These are phyloP conservation scores for Petrolisthes cinctipes DNA, from an alignment of 2,888 invertebrate genomes.

Conservation along the genomic window DNA sequence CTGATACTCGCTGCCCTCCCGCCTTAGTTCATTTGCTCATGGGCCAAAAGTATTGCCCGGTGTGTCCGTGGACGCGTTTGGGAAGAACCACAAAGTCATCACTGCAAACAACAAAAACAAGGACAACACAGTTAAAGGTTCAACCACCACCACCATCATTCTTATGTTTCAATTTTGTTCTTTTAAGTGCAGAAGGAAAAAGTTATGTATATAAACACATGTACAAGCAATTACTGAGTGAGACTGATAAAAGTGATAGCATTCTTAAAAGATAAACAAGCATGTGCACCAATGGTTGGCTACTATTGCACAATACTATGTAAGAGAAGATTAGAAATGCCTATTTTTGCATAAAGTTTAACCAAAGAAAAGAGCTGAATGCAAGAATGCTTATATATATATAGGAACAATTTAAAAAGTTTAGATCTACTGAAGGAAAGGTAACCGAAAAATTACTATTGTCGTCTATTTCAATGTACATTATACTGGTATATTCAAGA, in stretches of 20 bases:
- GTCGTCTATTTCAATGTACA: too few relatives aligned
- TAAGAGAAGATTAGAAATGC: background rate
- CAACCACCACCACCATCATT: constrained; percentile 34
- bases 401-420: background rate
- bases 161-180: too few relatives aligned
- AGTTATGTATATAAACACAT: background rate
- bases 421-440: too few relatives aligned
- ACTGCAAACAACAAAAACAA: constrained; percentile 63
- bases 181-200: background rate
- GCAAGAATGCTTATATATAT: background rate
- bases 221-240: too few relatives aligned
- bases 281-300: constrained; percentile 1
- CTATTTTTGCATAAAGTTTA: background rate
- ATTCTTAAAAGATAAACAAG: background rate
- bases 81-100: constrained; percentile 65
- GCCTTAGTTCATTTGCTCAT: constrained; percentile 64
- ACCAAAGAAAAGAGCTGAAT: background rate
- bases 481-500: too few relatives aligned
- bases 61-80: constrained; percentile 60
- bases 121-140: constrained; percentile 60
- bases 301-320: background rate
- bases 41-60: constrained; percentile 64
- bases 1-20: constrained; percentile 60
- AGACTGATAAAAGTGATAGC: background rate
- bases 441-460: too few relatives aligned